phyloP scores from a whole-genome alignment of 1,140 invertebrate species.

The Lucilia cuprina region DNA sequence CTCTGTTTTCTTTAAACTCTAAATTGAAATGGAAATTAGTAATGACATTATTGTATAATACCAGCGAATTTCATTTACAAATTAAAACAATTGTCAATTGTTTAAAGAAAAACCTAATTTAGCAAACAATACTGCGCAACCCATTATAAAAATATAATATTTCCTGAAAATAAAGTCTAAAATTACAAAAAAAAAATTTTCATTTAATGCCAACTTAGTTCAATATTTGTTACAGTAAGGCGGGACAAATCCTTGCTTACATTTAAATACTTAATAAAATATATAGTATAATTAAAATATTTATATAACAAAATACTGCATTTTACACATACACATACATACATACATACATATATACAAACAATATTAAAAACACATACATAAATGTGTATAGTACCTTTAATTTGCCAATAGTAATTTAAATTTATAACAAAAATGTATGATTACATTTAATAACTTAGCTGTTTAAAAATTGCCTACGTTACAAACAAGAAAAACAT shows the following conservation, averaged over 20 bases:
- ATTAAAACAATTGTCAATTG: neutral
- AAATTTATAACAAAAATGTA: neutral
- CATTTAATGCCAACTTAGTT: conserved; percentile 4
- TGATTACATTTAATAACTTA: neutral
- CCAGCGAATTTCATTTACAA: neutral
- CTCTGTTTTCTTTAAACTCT: neutral
- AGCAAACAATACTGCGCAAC: neutral
- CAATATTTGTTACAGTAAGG: neutral
- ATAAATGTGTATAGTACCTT: too few relatives aligned
- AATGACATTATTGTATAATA: neutral
- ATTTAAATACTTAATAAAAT: too few relatives aligned
- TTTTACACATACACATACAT: too few relatives aligned
- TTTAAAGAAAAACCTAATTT: neutral
- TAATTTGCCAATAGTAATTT: too few relatives aligned
- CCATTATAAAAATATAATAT: neutral
- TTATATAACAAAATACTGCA: too few relatives aligned
- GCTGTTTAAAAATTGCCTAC: neutral
- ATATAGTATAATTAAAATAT: too few relatives aligned
- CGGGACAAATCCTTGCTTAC: too few relatives aligned
- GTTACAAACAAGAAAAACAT: neutral
- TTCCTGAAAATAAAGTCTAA: too few relatives aligned
- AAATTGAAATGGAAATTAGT: neutral
- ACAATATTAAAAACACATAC: too few relatives aligned
- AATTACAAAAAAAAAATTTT: neutral
- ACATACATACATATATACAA: too few relatives aligned